Evolutionary conservation across 2,888 invertebrate genomes (phyloP).

Genomic region (Tipula unca): DNA sequence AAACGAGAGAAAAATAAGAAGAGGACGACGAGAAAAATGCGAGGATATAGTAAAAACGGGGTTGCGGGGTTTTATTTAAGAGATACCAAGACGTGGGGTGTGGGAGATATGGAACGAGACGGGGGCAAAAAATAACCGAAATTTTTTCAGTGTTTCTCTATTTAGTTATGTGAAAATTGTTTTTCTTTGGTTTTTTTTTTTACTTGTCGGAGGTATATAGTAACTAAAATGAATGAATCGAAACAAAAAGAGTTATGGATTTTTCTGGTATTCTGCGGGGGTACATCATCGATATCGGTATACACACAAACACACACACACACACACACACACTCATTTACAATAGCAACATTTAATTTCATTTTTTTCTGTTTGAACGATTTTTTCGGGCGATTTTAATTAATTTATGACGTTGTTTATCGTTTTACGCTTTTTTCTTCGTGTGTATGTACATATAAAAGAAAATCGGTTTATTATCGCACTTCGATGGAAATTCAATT

Average conservation of each 20-base stretch:
- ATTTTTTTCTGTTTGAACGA: neutral
- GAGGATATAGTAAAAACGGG: neutral
- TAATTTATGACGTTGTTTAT: neutral
- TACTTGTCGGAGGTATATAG: neutral
- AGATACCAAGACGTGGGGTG: neutral
- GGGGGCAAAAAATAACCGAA: neutral
- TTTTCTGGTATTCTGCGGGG: neutral
- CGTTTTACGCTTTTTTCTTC: neutral
- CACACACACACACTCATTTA: no score
- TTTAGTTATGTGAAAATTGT: neutral
- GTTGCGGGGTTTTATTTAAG: no score
- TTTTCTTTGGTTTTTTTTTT: neutral
- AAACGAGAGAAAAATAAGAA: neutral
- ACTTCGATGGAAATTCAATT: neutral
- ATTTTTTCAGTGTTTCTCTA: neutral
- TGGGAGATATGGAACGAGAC: neutral
- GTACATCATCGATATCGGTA: neutral
- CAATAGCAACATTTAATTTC: neutral
- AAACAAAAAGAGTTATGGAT: neutral
- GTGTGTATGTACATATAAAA: neutral
- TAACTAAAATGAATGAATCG: no score
- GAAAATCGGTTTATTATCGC: neutral
- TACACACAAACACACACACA: no score
- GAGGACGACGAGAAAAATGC: neutral
- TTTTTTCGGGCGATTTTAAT: neutral